A percentile compares a stretch with the other conserved stretches of the same genome.
Evolutionary conservation across 1,140 invertebrate species (phyloP).

Genomic region (Acyrthosiphon pisum): DNA sequence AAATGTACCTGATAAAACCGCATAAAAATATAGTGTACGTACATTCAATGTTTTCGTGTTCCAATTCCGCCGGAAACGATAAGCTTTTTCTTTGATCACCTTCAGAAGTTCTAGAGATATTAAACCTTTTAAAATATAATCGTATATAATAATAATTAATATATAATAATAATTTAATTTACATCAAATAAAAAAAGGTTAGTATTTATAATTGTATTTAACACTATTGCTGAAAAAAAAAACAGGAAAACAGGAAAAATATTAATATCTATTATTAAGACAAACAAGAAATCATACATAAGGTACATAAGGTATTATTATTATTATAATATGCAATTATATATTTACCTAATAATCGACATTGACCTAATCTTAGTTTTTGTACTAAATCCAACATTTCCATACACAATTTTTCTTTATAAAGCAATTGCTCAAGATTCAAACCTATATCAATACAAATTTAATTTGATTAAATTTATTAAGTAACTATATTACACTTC

Average conservation of each 20-base stretch:
- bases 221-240: background rate
- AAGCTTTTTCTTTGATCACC: background rate
- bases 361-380: constrained; percentile 26
- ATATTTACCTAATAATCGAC: constrained; percentile 26
- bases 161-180: background rate
- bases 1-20: background rate
- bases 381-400: constrained; percentile 29
- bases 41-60: constrained; percentile 23
- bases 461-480: background rate
- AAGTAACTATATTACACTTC: background rate
- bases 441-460: constrained; percentile 12
- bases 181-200: background rate
- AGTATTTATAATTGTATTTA: background rate
- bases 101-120: constrained; percentile 19
- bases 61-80: constrained; percentile 1
- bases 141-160: background rate
- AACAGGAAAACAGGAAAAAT: background rate
- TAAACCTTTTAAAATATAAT: constrained; percentile 7
- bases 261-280: background rate
- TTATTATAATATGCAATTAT: background rate
- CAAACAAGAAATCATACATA: background rate
- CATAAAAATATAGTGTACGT: background rate
- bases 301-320: too few relatives aligned
- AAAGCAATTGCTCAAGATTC: constrained; percentile 23
- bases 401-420: constrained; percentile 33